Conservation (phyloP, 2,888 invertebrate species). For the Andrena bucephala region DNA sequence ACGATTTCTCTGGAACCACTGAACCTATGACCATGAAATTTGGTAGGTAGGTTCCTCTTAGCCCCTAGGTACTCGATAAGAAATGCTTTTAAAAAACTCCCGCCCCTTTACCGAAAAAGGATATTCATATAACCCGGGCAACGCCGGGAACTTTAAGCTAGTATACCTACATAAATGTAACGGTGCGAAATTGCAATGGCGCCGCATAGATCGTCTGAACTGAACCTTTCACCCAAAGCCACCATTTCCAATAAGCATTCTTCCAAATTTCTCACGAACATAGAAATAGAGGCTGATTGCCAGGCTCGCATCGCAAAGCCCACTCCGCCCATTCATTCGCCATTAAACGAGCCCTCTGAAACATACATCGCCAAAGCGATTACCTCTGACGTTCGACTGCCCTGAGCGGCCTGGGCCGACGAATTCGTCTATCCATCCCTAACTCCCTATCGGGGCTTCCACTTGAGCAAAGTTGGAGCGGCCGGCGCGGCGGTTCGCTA, state of each 20-base stretch:
- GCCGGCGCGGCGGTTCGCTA: conserved; percentile 15
- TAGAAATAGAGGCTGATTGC: conserved; percentile 2
- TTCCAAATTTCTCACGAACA: background rate
- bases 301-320: background rate
- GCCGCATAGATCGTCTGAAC: too few relatives aligned
- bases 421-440: conserved; percentile 36
- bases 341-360: conserved; percentile 22
- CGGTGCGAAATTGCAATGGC: too few relatives aligned
- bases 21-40: too few relatives aligned
- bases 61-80: too few relatives aligned
- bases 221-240: background rate
- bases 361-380: conserved; percentile 47
- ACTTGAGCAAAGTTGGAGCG: conserved; percentile 42
- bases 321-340: background rate
- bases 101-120: too few relatives aligned
- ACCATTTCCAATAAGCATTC: background rate
- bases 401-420: background rate
- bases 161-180: too few relatives aligned
- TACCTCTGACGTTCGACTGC: conserved; percentile 43
- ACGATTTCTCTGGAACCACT: too few relatives aligned
- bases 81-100: too few relatives aligned
- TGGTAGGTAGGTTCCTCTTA: too few relatives aligned
- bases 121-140: too few relatives aligned
- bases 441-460: conserved; percentile 32
- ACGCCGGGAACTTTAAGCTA: too few relatives aligned